A percentile compares a stretch with the other conserved stretches of the same genome.
phyloP scores from a whole-genome alignment of 2,888 invertebrate species.

The Drosophila diplacantha region DNA sequence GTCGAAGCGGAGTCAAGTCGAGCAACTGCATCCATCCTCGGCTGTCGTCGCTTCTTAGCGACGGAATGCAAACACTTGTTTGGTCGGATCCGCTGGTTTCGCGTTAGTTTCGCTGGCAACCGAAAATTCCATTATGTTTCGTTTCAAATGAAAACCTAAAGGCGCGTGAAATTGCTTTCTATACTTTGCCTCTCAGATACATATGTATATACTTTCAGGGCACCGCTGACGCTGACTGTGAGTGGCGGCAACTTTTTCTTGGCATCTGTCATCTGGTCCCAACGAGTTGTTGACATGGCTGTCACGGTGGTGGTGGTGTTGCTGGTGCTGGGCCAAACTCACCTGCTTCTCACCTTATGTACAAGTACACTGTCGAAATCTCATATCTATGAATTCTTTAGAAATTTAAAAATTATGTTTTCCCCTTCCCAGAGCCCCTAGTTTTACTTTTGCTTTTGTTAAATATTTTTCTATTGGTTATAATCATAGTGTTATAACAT shows the following conservation, averaged over 20 bases:
- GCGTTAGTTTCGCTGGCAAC: constrained; percentile 24
- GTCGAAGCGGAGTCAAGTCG: constrained; percentile 15
- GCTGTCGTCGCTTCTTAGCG: constrained; percentile 60
- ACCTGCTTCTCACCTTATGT: constrained; percentile 6
- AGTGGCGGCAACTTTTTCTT: constrained; percentile 32
- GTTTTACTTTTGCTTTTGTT: not conserved
- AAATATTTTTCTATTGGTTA: not conserved
- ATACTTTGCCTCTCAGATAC: constrained; percentile 3
- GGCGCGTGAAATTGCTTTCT: constrained; percentile 50
- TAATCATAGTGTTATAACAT: not conserved
- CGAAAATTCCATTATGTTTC: constrained; percentile 43
- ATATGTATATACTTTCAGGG: constrained; percentile 11
- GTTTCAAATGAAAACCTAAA: constrained; percentile 33
- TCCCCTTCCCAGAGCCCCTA: not conserved
- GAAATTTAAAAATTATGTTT: not conserved
- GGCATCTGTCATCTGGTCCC: constrained; percentile 34
- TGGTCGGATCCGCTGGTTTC: constrained; percentile 26
- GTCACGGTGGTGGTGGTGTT: constrained; percentile 7
- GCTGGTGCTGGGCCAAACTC: constrained; percentile 4
- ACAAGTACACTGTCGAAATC: constrained; percentile 3
- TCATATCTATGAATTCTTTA: not conserved
- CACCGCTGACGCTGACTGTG: constrained; percentile 3
- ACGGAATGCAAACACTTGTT: constrained; percentile 73
- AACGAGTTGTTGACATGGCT: constrained; percentile 35
- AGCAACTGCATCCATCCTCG: constrained; percentile 7